Evolutionary conservation across 2,797 vertebrate genomes (phyloP).

Genomic region (Ceryle rudis): DNA sequence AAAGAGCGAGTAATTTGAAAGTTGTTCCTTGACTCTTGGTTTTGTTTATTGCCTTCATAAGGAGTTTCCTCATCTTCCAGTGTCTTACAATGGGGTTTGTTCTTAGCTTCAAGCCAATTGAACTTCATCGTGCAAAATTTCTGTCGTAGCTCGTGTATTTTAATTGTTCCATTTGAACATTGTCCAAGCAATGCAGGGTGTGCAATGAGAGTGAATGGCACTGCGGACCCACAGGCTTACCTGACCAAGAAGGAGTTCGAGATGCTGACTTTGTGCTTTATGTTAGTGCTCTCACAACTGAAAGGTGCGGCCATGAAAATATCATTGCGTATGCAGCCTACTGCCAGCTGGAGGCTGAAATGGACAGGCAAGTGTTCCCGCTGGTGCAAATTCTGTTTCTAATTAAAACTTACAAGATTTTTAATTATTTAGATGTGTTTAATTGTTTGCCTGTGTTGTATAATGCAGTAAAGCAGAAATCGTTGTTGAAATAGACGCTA

Average conservation of each 20-base stretch:
- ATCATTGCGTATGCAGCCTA: conserved; percentile 97
- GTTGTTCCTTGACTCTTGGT: not conserved
- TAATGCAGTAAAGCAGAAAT: not conserved
- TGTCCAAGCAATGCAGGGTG: conserved; percentile 89
- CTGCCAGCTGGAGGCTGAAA: conserved; percentile 95
- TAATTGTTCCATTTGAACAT: not conserved
- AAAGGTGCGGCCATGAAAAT: conserved; percentile 94
- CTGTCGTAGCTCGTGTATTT: fast-evolving
- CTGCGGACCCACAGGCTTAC: conserved; percentile 82
- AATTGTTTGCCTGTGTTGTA: not conserved
- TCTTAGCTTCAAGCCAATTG: not conserved
- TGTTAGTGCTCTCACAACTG: conserved; percentile 92
- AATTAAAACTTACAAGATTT: not conserved
- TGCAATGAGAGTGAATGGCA: conserved; percentile 87
- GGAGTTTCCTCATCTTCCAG: not conserved
- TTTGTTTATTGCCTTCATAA: not conserved
- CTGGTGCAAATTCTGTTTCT: not conserved
- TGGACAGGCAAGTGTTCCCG: conserved; percentile 86
- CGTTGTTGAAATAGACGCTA: not conserved
- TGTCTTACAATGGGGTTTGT: not conserved
- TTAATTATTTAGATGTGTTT: not conserved
- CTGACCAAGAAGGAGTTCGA: conserved; percentile 86
- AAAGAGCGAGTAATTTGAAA: not conserved
- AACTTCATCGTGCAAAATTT: not conserved
- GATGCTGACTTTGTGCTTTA: conserved; percentile 94